Evolutionary conservation across 2,888 invertebrate species (phyloP).

Genomic region (Kryphioiulus occultus): DNA sequence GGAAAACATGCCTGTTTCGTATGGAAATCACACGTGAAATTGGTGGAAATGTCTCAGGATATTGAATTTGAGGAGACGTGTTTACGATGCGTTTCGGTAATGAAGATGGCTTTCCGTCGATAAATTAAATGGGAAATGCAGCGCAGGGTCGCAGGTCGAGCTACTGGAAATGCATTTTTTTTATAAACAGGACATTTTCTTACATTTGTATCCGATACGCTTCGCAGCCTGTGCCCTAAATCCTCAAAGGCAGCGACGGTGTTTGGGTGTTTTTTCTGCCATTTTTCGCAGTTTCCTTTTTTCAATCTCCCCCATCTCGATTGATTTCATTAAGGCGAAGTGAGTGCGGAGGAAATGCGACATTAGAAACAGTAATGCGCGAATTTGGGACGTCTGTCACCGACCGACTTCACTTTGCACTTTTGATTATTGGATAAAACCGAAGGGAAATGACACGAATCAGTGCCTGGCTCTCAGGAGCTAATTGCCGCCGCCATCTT

Average conservation of each 20-base stretch:
- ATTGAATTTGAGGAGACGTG: slow-evolving; percentile 2
- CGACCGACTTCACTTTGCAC: background rate
- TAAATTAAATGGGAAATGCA: background rate
- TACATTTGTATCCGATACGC: background rate
- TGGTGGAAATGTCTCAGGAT: slow-evolving; percentile 17
- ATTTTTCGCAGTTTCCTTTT: background rate
- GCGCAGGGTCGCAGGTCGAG: too few relatives aligned
- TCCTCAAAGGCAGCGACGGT: background rate
- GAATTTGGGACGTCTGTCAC: background rate
- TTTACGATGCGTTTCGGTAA: background rate
- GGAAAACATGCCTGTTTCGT: background rate
- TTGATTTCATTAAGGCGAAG: background rate
- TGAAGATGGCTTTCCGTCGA: slow-evolving; percentile 14
- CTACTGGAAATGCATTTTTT: background rate
- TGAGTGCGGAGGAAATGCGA: background rate
- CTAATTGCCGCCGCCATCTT: background rate
- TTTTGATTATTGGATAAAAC: slow-evolving; percentile 2
- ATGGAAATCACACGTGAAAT: slow-evolving; percentile 7
- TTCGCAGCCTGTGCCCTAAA: background rate
- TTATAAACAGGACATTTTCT: background rate
- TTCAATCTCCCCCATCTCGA: slow-evolving; percentile 25
- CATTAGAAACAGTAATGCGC: background rate
- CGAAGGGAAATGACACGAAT: slow-evolving; percentile 27
- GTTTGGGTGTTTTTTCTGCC: background rate
- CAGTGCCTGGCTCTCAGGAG: background rate